A percentile compares a stretch with the other conserved stretches of the same genome.
Evolutionary conservation across 2,113 vertebrate genomes (phyloP).

Genomic region (Brachypodius melanocephalos): DNA sequence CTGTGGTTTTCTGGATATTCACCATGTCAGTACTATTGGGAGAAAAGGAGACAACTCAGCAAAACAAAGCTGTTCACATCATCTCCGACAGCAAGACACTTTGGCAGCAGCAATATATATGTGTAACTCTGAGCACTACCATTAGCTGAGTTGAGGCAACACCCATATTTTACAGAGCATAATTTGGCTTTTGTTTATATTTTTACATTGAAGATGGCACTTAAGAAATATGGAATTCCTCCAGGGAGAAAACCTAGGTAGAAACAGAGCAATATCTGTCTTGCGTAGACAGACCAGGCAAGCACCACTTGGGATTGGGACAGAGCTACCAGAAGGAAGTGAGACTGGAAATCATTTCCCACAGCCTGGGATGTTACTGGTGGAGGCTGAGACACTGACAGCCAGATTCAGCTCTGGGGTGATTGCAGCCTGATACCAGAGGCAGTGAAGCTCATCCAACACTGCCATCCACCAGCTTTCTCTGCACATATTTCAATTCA

Average conservation of each 20-base stretch:
- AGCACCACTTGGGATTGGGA: accelerated
- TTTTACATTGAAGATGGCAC: neutral
- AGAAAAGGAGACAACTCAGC: neutral
- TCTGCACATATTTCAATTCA: neutral
- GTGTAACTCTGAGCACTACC: neutral
- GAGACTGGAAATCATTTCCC: neutral
- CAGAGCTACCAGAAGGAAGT: neutral
- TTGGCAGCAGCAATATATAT: neutral
- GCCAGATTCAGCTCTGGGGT: neutral
- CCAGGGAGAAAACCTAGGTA: neutral
- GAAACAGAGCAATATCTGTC: neutral
- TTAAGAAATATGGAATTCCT: neutral
- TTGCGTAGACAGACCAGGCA: accelerated
- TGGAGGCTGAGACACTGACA: neutral
- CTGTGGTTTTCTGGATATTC: neutral
- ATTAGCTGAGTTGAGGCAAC: neutral
- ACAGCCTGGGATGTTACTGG: neutral
- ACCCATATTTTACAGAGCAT: neutral
- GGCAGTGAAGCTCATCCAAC: neutral
- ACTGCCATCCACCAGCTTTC: accelerated
- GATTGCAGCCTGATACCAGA: neutral
- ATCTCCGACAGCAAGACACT: neutral
- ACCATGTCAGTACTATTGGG: neutral
- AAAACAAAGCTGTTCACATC: neutral
- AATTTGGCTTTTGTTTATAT: neutral